Percentiles rank a stretch among this genome's conserved stretches.
Evolutionary conservation across 2,888 invertebrate species (phyloP).

Genomic region (Gortyna flavago): DNA sequence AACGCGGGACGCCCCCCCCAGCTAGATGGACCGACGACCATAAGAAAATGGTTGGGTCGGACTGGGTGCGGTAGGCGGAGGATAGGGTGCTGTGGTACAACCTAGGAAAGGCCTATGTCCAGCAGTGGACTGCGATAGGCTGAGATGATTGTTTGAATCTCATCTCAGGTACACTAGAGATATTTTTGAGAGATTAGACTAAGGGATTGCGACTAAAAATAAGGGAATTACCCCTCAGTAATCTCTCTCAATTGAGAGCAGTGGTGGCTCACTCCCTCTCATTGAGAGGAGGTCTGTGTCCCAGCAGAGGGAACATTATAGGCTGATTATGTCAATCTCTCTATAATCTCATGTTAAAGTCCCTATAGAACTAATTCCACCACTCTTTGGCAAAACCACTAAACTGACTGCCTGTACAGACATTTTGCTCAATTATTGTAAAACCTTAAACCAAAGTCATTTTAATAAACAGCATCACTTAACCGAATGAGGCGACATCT

Average conservation of each 20-base stretch:
- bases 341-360: neutral
- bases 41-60: too few species aligned
- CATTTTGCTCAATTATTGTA: slow-evolving; percentile 13
- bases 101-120: too few species aligned
- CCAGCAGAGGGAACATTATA: too few species aligned
- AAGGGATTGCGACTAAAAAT: neutral
- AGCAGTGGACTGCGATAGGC: too few species aligned
- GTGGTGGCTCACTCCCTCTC: too few species aligned
- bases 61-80: too few species aligned
- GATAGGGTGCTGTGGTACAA: too few species aligned
- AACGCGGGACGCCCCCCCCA: too few species aligned
- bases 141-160: neutral
- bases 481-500: slow-evolving; percentile 46
- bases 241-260: neutral
- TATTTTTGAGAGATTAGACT: neutral
- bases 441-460: slow-evolving; percentile 15
- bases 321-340: too few species aligned
- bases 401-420: neutral
- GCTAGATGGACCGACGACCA: too few species aligned
- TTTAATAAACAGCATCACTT: slow-evolving; percentile 10
- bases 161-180: neutral
- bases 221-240: neutral
- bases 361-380: neutral
- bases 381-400: neutral
- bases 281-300: too few species aligned